Base-by-base conservation (phyloP, 2,113 vertebrate species). In the Xenopus borealis region DNA sequence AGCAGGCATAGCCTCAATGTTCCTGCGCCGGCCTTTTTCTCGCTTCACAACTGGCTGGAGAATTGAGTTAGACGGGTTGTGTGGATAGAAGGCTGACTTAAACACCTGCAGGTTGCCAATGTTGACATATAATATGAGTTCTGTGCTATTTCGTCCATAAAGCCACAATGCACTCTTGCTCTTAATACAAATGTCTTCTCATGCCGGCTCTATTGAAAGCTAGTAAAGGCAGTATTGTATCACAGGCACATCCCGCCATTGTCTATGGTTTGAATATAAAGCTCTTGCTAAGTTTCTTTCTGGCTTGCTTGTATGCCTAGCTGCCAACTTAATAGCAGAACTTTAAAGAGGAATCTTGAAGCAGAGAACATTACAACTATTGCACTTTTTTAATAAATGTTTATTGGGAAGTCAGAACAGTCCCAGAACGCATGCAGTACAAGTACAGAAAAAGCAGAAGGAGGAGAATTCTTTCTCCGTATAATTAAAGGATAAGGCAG, bases 21-120 rank as follows among this genome's bases (percentile, higher is more conserved):
- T 55, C 18, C 30, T 1, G n/a, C 30, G 3, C 13, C 47, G 19
- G 20, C 12, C n/a, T 52, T 62, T 62, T 50, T 7, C 46, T 12
- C 62, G 17, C 20, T 55, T 46, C 16, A 64, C 46, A 63, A 72
- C 50, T 19, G 50, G 7, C 53, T 55, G 17, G 61, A 52, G 61
- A 55, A 65, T 72, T 30, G 64, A 65, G 55, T 72, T 30, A 62
- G 71, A 52, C 53, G 27, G n/a, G 23, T 40, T 40, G 27, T 47
- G 63, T 55, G 40, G 23, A 72, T 65, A 44, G 27, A 55, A 55
- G 53, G 2, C 53, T 55, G 53, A 18, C 53, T 55, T 55, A 55
- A 55, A 55, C 53, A 55, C 53, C 53, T 55, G 7, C 13, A 13
- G 53, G 53, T 55, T 55, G 53, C 14, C 53, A 55, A 9, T 55